Base-by-base conservation (phyloP, 2,113 vertebrate species). In the Oenanthe oenanthe region DNA sequence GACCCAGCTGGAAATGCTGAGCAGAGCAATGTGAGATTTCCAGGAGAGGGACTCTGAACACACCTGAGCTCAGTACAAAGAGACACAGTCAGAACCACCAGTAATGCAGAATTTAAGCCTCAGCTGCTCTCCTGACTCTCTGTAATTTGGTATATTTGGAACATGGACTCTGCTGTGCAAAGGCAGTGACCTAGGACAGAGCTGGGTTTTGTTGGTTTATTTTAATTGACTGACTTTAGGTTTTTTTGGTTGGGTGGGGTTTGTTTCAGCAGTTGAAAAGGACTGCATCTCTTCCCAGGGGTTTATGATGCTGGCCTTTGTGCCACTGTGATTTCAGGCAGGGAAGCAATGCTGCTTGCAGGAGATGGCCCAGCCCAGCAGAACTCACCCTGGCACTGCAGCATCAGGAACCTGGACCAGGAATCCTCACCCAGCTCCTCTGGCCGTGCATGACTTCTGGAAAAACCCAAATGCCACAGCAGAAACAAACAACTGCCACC, bases 11-110 rank as follows among this genome's bases (percentile, higher is more conserved):
- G 16, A 70, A 58, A 53, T 10, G 47, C 8, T 2, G 4, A 42
- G 47, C 42, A 81, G 80, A 40, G 13, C 34, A 24, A 18, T 4
- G 36, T 45, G 32, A 60, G 68, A 31, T 81, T 53, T 51, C 9
- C 61, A 74, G 34, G 3, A 71, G 22, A n/a, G 2, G 17, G 47
- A 31, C 36, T 25, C 36, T 28, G 47, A 65, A 84, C 47, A 32
- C 51, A 50, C 38, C 51, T 38, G 45, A 72, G 48, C 3, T 22
- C 54, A 22, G 26, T 1, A 32, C 15, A 18, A 8, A 6, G 31
- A 7, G 8, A 20, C 1, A 9, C 1, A 1, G 10, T 2, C 5
- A 3, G 54, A 61, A 9, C 15, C 3, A 13, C 8, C 45, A 13
- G 2, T 1, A 7, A 0, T 2, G 43, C 2, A 53, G 50, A 66